These are phyloP conservation scores for Peucedramus taeniatus DNA, from an alignment of 2,113 vertebrate species.

Conservation along the genomic window DNA sequence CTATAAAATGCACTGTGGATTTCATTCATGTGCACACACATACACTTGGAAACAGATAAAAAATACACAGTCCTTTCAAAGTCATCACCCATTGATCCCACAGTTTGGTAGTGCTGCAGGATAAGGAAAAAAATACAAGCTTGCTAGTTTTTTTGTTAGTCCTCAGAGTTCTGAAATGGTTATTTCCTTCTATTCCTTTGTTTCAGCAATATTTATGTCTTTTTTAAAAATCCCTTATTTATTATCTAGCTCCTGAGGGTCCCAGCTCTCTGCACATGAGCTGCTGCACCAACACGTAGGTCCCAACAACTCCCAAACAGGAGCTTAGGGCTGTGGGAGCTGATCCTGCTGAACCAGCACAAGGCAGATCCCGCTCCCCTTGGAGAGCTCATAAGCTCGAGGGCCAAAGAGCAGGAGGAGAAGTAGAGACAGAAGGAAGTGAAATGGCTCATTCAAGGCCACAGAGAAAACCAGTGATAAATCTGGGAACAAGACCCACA, in stretches of 20 bases:
- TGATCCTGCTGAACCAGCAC: background rate
- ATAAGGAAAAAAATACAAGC: background rate
- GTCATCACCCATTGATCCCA: background rate
- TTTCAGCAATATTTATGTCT: background rate
- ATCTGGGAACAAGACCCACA: background rate
- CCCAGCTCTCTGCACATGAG: background rate
- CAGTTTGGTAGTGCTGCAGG: background rate
- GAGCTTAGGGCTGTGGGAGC: background rate
- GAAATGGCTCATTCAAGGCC: background rate
- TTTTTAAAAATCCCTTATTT: background rate
- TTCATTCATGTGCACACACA: background rate
- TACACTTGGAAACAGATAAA: background rate
- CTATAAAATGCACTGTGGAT: background rate
- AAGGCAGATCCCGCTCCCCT: rapidly evolving
- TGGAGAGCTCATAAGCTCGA: background rate
- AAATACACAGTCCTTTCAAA: background rate
- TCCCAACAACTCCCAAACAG: rapidly evolving
- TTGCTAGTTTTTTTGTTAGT: background rate
- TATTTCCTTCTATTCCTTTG: background rate
- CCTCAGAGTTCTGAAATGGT: background rate
- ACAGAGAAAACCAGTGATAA: background rate
- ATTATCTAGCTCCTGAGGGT: background rate
- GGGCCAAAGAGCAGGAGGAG: background rate
- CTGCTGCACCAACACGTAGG: rapidly evolving
- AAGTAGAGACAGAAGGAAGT: background rate